Evolutionary conservation across 2,797 vertebrate genomes (phyloP).

Genomic region (Sebastes cheni): DNA sequence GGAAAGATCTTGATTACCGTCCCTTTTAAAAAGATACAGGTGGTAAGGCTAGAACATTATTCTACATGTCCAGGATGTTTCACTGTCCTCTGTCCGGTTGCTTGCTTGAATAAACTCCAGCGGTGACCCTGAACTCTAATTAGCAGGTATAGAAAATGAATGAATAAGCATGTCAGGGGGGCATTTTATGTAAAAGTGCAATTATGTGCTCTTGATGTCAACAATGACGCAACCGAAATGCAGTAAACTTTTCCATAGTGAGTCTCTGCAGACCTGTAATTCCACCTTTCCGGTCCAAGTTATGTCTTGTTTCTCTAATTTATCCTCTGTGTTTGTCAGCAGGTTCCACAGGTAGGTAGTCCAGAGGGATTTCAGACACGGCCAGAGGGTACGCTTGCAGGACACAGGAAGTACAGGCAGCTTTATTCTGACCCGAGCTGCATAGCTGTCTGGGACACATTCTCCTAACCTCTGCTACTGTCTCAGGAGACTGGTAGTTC

Average conservation of each 20-base stretch:
- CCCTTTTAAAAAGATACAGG: not conserved
- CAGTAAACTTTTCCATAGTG: not conserved
- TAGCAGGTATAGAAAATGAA: not conserved
- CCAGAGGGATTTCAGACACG: conserved; percentile 28
- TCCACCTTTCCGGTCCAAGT: not conserved
- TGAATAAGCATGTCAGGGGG: not conserved
- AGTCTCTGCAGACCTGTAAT: not conserved
- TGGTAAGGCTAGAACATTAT: not conserved
- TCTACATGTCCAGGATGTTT: not conserved
- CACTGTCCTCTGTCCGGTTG: not conserved
- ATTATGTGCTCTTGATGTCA: not conserved
- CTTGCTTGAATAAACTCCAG: not conserved
- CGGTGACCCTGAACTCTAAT: conserved; percentile 11
- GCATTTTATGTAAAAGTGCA: not conserved
- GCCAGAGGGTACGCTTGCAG: conserved; percentile 22
- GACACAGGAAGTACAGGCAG: conserved; percentile 16
- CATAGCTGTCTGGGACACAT: not conserved
- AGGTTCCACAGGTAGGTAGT: conserved; percentile 13
- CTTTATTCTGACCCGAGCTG: conserved; percentile 1
- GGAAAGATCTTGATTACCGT: not conserved
- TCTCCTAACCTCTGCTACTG: not conserved
- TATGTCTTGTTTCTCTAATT: conserved; percentile 1
- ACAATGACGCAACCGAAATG: not conserved
- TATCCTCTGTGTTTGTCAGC: conserved; percentile 28
- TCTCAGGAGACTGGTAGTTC: conserved; percentile 19